Evolutionary conservation across 2,888 invertebrate genomes (phyloP), one percentile per base, ranked within the genome.

Genomic region (Calliphora vomitoria): DNA sequence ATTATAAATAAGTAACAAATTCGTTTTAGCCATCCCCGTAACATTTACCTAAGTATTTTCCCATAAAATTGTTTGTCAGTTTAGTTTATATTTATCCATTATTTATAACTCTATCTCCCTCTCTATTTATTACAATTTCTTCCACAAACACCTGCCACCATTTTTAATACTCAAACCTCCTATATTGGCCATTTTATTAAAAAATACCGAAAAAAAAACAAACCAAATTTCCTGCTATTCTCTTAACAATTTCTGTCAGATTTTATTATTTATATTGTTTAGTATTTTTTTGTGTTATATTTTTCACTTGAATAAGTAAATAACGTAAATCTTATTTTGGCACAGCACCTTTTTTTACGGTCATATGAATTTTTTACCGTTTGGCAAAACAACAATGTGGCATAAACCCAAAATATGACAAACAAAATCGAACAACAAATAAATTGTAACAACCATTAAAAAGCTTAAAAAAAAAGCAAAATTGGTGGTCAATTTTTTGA

Each of bases 271-370:
- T 76, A 50, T 75, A 20, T 66, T 66, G 44, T 47, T 76, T 50
- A 35, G 53, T n/a, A n/a, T n/a, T 25, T 71, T 10, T 20, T 4
- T 58, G 13, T 44, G 8, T 68, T 47, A 64, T 69, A 11, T 8
- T 18, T 62, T 76, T 53, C 64, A 50, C 58, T 66, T 41, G 50
- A 78, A 72, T 66, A 72, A 62, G 47, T 82, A 72, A 82, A 82
- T 86, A 82, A 60, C 66, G 72, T 78, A 78, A 85, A 86, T 82
- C 78, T 68, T 86, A 75, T 71, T 81, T 76, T 69, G 80, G 62
- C 80, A 85, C 41, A 18, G 10, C 18, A 47, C 25, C 68, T 50
- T 66, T 47, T 71, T 79, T 69, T 25, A 60, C 15, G 64, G 62
- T 64, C 20, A 58, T 13, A 44, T 66, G 18, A 58, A 58, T 41